Evolutionary conservation across 2,888 invertebrate genomes (phyloP).

Genomic region (Tetragonisca angustula): DNA sequence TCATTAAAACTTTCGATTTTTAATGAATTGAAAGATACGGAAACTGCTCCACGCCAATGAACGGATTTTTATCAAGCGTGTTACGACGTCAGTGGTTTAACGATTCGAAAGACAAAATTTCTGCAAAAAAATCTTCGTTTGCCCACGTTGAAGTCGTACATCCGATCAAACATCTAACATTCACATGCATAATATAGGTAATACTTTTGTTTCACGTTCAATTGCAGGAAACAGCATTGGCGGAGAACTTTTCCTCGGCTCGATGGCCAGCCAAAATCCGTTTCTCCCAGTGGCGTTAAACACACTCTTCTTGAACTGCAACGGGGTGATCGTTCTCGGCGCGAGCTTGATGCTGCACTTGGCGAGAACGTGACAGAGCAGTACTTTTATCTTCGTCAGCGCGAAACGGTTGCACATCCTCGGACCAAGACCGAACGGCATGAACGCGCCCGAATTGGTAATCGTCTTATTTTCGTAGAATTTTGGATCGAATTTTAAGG

Average conservation of each 20-base stretch:
- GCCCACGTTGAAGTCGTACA: no score
- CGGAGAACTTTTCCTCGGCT: slow-evolving; percentile 47
- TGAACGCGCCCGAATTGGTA: slow-evolving; percentile 72
- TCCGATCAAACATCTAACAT: no score
- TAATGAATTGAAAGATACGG: no score
- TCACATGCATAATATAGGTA: no score
- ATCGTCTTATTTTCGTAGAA: slow-evolving; percentile 60
- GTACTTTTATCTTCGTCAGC: slow-evolving; percentile 67
- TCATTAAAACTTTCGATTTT: no score
- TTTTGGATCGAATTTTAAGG: slow-evolving; percentile 74
- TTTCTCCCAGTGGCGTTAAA: slow-evolving; percentile 42
- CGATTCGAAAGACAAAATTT: no score
- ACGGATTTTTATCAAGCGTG: no score
- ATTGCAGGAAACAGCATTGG: no score
- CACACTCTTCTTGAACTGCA: slow-evolving; percentile 66
- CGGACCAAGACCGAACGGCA: slow-evolving; percentile 83
- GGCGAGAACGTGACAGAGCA: slow-evolving; percentile 66
- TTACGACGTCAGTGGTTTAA: no score
- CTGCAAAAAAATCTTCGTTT: no score
- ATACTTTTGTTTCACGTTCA: no score
- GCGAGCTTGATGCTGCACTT: slow-evolving; percentile 73
- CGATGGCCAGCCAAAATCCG: slow-evolving; percentile 65
- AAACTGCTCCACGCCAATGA: no score
- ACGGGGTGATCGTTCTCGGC: slow-evolving; percentile 82
- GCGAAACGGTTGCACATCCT: slow-evolving; percentile 77